A percentile compares a stretch with the other conserved stretches of the same genome.
Evolutionary conservation across 2,888 invertebrate genomes (phyloP).

Genomic region (Minunthozetes semirufus): DNA sequence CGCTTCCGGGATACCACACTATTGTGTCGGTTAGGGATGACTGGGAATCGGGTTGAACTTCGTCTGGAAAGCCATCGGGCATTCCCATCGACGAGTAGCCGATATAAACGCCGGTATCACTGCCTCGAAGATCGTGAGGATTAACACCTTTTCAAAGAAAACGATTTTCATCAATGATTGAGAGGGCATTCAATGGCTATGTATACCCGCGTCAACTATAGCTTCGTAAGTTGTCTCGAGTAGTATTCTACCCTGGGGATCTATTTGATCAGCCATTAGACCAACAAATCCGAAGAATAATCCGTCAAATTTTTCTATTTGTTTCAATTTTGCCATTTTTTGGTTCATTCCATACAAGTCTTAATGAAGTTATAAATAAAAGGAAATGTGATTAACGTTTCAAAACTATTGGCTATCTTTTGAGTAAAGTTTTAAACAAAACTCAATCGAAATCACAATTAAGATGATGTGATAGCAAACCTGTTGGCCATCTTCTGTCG

Average conservation of each 20-base stretch:
- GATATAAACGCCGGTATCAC: slow-evolving; percentile 87
- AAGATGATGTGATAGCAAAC: too few species aligned
- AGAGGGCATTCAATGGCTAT: background rate
- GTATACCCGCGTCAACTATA: slow-evolving; percentile 71
- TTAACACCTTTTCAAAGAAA: slow-evolving; percentile 58
- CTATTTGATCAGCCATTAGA: slow-evolving; percentile 84
- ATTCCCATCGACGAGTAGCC: slow-evolving; percentile 84
- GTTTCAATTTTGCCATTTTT: slow-evolving; percentile 61
- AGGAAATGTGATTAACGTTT: too few species aligned
- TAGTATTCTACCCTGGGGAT: slow-evolving; percentile 80
- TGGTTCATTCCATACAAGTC: slow-evolving; percentile 71
- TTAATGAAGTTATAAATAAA: slow-evolving; percentile 36
- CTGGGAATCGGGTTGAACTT: slow-evolving; percentile 63
- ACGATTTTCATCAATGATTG: background rate
- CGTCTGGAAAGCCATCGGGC: slow-evolving; percentile 73
- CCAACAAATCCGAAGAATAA: slow-evolving; percentile 84
- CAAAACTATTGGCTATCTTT: too few species aligned
- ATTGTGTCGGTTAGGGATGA: slow-evolving; percentile 66
- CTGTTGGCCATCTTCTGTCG: too few species aligned
- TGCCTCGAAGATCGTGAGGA: slow-evolving; percentile 78
- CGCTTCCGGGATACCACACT: slow-evolving; percentile 74
- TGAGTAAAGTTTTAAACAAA: too few species aligned
- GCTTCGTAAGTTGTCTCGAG: slow-evolving; percentile 88
- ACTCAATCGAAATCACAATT: too few species aligned
- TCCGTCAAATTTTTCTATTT: slow-evolving; percentile 71